Conservation (phyloP, 1,140 invertebrate genomes). For the Papilio polytes region DNA sequence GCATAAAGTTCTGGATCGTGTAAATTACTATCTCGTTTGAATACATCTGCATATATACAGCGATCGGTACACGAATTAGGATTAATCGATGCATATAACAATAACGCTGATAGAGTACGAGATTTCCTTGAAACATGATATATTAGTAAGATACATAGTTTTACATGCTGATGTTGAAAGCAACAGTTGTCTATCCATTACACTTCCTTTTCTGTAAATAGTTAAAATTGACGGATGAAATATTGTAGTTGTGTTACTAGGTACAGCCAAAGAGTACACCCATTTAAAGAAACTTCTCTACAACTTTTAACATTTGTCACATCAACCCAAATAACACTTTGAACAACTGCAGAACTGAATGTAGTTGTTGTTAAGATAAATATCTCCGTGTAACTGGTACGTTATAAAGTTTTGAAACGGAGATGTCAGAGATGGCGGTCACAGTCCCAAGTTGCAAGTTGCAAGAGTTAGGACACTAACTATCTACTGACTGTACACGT, state of each 20-base stretch:
- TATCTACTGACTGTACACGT: background rate
- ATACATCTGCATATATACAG: background rate
- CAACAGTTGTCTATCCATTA: no score
- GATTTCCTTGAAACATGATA: background rate
- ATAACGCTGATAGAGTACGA: background rate
- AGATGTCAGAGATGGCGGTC: conserved; percentile 2
- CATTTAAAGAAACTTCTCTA: background rate
- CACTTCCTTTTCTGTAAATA: no score
- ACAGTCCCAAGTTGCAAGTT: conserved; percentile 14
- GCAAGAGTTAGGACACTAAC: background rate
- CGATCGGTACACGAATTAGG: background rate
- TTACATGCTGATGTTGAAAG: no score
- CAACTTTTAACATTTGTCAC: conserved; percentile 7
- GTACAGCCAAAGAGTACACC: background rate
- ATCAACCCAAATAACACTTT: background rate
- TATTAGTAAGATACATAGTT: no score
- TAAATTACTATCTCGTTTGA: conserved; percentile 4
- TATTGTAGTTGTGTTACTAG: background rate
- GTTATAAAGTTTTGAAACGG: conserved; percentile 12
- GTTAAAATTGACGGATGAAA: background rate
- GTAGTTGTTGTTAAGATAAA: conserved; percentile 20
- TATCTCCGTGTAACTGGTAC: conserved; percentile 25
- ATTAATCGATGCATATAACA: background rate
- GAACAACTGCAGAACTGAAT: background rate
- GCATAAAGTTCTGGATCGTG: conserved; percentile 24